Base-by-base conservation (phyloP, 2,888 invertebrate genomes). In the Tiliacea aurago region DNA sequence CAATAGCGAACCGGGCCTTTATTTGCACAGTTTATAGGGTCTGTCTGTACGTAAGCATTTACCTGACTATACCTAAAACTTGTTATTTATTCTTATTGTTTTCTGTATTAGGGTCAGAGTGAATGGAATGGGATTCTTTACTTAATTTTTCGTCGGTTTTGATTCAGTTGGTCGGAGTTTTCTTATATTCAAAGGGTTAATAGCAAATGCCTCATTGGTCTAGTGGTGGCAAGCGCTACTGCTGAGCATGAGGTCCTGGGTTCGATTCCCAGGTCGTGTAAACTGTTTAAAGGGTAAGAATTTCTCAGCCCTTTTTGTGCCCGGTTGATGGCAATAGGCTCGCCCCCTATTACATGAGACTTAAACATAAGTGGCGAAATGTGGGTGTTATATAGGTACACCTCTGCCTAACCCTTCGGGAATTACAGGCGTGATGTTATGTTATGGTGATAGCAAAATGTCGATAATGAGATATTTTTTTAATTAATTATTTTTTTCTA, bases 1-100 rank as follows among this genome's bases (percentile, higher is more conserved):
- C 74, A 81, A 82, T 81, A 55, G 71, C 23, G n/a, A 53, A 41
- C 45, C n/a, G 28, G 45, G 64, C 73, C 76, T 61, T 74, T 83
- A 74, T 76, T 79, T 72, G 66, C 47, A 75, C 43, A 63, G 56
- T 78, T 65, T 83, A 73, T 73, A 69, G 47, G 68, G 41, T 70
- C 58, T 37, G n/a, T 73, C 49, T 23, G 62, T 63, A 20, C 18
- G 61, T 55, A 55, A 53, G 64, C 11, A 73, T 69, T 65, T 70
- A 78, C 67, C 64, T 82, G 63, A 23, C 13, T 70, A 58, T 62
- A 70, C 61, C 69, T 73, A 81, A 59, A 73, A 51, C 63, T 67
- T 74, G 45, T 56, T 75, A 68, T 73, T 70, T 77, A 66, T 76
- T 69, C 43, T 73, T 73, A 70, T 76, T 81, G 56, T 64, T 53